These are phyloP conservation scores for Terrapene triunguis DNA, from an alignment of 2,113 vertebrate genomes.

Conservation along the genomic window DNA sequence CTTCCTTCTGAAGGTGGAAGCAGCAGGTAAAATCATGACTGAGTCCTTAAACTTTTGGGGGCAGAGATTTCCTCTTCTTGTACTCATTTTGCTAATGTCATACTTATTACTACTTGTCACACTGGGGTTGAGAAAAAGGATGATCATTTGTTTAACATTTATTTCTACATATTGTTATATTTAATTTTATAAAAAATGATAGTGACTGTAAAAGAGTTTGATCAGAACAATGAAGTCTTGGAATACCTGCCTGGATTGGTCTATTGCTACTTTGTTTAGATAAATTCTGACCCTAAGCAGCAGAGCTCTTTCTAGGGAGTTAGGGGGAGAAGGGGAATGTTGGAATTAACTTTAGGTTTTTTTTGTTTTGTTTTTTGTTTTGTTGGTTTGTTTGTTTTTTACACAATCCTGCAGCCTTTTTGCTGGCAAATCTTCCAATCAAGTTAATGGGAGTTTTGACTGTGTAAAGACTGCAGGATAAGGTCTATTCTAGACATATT, in stretches of 20 bases:
- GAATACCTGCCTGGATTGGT: not conserved
- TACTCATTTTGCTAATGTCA: not conserved
- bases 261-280: not conserved
- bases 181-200: not conserved
- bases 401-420: not conserved
- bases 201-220: not conserved
- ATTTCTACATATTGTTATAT: constrained; percentile 7
- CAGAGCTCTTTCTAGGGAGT: not conserved
- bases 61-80: not conserved
- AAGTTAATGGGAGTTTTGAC: not conserved
- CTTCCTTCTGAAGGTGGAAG: not conserved
- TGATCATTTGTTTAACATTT: not conserved
- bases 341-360: constrained; percentile 15
- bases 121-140: not conserved
- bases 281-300: not conserved
- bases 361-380: not conserved
- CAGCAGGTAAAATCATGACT: not conserved
- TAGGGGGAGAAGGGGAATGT: not conserved
- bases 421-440: not conserved
- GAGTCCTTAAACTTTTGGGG: not conserved
- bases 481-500: not conserved
- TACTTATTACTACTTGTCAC: not conserved
- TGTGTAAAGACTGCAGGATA: not conserved
- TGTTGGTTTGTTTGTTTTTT: not conserved
- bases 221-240: not conserved